phyloP scores from a whole-genome alignment of 2,113 vertebrate genomes.

The Poecile atricapillus region DNA sequence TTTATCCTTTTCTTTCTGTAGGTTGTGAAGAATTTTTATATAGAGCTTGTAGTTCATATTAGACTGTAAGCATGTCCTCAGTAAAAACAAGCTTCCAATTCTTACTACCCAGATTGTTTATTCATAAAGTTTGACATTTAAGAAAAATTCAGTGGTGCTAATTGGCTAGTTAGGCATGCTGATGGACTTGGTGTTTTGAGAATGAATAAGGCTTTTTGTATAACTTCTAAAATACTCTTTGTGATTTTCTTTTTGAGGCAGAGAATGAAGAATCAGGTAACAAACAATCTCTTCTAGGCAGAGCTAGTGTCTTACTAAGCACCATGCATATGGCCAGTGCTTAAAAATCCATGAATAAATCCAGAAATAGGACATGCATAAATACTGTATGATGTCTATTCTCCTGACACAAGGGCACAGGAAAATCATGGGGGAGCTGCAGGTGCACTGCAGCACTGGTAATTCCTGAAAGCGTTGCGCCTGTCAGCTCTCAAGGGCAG shows the following conservation, averaged over 20 bases:
- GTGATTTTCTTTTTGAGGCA: background rate
- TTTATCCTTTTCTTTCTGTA: background rate
- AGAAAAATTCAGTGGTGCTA: background rate
- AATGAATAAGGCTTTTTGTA: background rate
- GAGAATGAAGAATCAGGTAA: background rate
- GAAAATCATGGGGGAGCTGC: background rate
- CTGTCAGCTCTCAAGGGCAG: constrained; percentile 46
- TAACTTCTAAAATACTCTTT: background rate
- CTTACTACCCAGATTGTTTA: background rate
- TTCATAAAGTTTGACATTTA: background rate
- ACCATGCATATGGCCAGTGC: background rate
- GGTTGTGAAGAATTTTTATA: background rate
- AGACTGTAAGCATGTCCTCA: background rate
- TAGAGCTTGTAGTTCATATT: background rate
- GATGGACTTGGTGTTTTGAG: background rate
- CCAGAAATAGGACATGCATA: background rate
- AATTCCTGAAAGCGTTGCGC: background rate
- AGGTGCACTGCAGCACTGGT: constrained; percentile 32
- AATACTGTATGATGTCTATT: background rate
- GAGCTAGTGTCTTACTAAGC: background rate
- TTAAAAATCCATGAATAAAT: constrained; percentile 9
- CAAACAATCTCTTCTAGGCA: background rate
- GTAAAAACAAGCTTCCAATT: background rate
- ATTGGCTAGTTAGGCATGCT: background rate
- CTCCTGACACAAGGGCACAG: background rate